Evolutionary conservation across 2,113 vertebrate genomes (phyloP).

Genomic region (Porphyrio hochstetteri): DNA sequence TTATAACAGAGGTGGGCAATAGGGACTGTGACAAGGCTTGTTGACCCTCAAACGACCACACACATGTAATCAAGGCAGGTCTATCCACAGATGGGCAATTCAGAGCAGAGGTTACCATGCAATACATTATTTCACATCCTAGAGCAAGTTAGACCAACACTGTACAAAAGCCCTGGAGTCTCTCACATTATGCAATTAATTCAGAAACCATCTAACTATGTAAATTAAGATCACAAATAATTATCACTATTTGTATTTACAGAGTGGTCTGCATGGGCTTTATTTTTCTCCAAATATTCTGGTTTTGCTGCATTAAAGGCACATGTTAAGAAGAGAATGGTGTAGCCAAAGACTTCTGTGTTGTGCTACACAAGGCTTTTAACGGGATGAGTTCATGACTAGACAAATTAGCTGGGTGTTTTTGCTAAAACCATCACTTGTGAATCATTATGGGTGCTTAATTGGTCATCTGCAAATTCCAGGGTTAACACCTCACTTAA

Average conservation of each 20-base stretch:
- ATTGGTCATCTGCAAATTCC: conserved; percentile 38
- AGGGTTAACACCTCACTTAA: conserved; percentile 34
- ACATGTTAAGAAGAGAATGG: not conserved
- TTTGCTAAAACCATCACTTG: not conserved
- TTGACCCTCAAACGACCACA: not conserved
- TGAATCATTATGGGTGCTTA: conserved; percentile 25
- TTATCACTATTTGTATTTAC: not conserved
- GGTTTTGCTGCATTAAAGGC: not conserved
- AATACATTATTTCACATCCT: not conserved
- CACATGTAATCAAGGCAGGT: not conserved
- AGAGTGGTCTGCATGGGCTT: not conserved
- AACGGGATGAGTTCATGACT: not conserved
- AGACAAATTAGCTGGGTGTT: conserved; percentile 11
- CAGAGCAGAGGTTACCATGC: not conserved
- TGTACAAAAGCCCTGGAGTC: not conserved
- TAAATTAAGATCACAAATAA: not conserved
- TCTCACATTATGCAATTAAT: not conserved
- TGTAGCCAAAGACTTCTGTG: not conserved
- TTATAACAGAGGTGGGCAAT: not conserved
- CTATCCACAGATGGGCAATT: not conserved
- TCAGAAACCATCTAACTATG: not conserved
- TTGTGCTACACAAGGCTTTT: not conserved
- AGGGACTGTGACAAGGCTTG: not conserved
- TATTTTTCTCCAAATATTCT: not conserved
- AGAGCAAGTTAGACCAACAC: not conserved